Base-by-base conservation (phyloP, 2,113 vertebrate genomes). In the Nematolebias whitei region DNA sequence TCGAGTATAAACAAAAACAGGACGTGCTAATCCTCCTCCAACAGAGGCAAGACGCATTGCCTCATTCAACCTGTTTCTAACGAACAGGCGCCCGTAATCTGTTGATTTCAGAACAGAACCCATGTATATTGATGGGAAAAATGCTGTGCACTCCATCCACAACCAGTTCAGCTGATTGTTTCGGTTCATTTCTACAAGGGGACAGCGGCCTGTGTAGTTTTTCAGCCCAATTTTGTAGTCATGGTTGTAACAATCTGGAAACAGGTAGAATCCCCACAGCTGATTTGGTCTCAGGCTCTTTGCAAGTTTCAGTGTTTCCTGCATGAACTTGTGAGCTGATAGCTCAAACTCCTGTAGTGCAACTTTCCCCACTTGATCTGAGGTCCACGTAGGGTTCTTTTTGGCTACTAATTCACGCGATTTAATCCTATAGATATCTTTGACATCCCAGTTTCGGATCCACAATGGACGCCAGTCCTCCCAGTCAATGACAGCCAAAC, bases 231-330 rank as follows among this genome's bases (percentile, higher is more conserved):
- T 82, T 73, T 64, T 87, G 84, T 95, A 95, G 70, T 94, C 81
- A 20, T 94, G 93, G 85, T 95, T 95, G 75, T 95, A 95, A 77
- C 94, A 95, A 69, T 95, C 94, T 1, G 94, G 94, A 82, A 94
- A 95, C 57, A 95, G 84, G 74, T 95, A 95, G 82, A 93, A 95
- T 15, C 94, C 94, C 94, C 94, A 95, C 23, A 93, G 80, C 12
- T 93, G 93, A 7, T 91, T 70, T 8, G 93, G 92, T 12, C 92
- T 88, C 53, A 90, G 63, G 39, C 19, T 89, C 63, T 92, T 93
- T 1, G 88, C 93, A n/a, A 78, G 20, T 59, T 83, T 91, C 12
- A 95, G 78, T 5, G 94, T 94, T 19, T 92, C 88, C 2, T 82
- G 75, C 92, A 95, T 93, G 63, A 93, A 95, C 38, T 71, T 87